Percentiles rank a stretch among this genome's conserved stretches.
Conservation (phyloP, 2,888 invertebrate species). For the Troilus luridus region DNA sequence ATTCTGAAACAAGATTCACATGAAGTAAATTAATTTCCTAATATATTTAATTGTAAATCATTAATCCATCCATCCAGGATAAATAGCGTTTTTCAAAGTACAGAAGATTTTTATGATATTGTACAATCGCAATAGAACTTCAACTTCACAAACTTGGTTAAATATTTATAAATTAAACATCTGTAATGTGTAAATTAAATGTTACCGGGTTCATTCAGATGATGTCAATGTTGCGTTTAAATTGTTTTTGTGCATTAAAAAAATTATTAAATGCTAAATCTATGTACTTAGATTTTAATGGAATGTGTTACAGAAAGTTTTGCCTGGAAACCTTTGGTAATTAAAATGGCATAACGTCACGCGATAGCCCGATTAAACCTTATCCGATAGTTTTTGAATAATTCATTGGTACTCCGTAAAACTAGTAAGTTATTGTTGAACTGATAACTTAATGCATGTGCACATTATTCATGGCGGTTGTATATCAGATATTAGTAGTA, state of each 20-base stretch:
- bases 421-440: not conserved
- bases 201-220: too few relatives aligned
- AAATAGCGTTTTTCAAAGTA: too few relatives aligned
- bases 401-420: not conserved
- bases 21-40: too few relatives aligned
- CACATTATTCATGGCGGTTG: not conserved
- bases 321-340: not conserved
- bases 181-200: too few relatives aligned
- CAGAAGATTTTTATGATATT: too few relatives aligned
- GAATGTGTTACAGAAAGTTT: not conserved
- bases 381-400: conserved; percentile 28
- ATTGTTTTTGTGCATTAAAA: not conserved
- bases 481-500: not conserved
- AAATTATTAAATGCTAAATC: not conserved
- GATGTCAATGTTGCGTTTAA: not conserved
- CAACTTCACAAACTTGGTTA: too few relatives aligned
- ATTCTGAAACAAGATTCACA: too few relatives aligned
- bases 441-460: not conserved
- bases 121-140: too few relatives aligned
- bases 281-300: not conserved
- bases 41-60: too few relatives aligned
- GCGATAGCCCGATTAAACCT: not conserved
- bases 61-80: too few relatives aligned
- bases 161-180: too few relatives aligned
- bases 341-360: not conserved